phyloP scores from a whole-genome alignment of 2,888 invertebrate genomes.

The Rutpela maculata region DNA sequence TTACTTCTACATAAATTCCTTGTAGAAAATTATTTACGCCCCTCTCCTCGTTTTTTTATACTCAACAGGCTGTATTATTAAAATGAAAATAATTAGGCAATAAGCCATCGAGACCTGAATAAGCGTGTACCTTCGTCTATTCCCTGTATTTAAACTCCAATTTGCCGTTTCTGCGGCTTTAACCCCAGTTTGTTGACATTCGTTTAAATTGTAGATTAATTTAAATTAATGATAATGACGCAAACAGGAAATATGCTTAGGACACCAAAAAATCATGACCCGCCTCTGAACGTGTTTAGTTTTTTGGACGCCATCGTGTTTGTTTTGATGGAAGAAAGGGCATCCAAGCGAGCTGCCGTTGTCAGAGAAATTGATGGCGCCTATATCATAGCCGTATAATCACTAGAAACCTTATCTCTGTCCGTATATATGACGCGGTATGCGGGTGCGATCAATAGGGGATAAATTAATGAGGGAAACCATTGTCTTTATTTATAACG shows the following conservation, averaged over 20 bases:
- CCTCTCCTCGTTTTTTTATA: too few species aligned
- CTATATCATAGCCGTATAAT: conserved; percentile 35
- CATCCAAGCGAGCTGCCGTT: conserved; percentile 27
- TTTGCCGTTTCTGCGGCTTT: neutral
- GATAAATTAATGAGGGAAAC: conserved; percentile 60
- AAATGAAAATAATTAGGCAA: too few species aligned
- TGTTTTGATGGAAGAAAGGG: conserved; percentile 30
- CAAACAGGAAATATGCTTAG: conserved; percentile 22
- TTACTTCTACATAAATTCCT: too few species aligned
- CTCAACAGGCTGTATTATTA: too few species aligned
- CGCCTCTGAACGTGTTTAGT: conserved; percentile 20
- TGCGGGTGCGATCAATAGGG: conserved; percentile 49
- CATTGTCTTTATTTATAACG: conserved; percentile 61
- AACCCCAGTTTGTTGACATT: neutral
- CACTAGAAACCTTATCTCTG: conserved; percentile 43
- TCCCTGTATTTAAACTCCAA: neutral
- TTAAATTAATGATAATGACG: conserved; percentile 13
- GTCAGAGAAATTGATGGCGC: conserved; percentile 36
- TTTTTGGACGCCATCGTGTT: conserved; percentile 26
- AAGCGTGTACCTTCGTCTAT: neutral
- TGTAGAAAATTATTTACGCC: too few species aligned
- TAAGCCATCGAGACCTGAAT: too few species aligned
- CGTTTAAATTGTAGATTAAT: conserved; percentile 22
- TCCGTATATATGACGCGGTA: conserved; percentile 41
- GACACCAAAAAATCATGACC: conserved; percentile 12